A percentile compares a stretch with the other conserved stretches of the same genome.
These are phyloP conservation scores for Ricordea florida DNA, from an alignment of 92 coral and sea anemone species.

Conservation along the genomic window DNA sequence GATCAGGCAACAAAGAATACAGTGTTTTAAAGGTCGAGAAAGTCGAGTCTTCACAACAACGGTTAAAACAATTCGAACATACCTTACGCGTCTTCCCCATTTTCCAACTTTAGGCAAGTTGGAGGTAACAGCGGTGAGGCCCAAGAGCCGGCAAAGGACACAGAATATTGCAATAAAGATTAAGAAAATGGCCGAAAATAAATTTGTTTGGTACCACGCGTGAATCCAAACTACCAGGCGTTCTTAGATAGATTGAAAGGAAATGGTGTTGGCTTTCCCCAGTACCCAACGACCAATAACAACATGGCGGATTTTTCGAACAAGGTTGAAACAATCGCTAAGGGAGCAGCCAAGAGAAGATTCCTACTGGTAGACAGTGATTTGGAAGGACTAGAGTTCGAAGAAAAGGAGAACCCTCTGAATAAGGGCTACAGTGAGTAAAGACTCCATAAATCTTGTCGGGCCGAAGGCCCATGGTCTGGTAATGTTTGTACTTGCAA, in stretches of 20 bases:
- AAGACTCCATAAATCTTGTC: too few relatives aligned
- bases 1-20: too few relatives aligned
- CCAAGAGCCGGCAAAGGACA: too few relatives aligned
- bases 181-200: too few relatives aligned
- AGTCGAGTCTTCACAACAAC: too few relatives aligned
- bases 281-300: neutral
- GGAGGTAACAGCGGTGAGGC: too few relatives aligned
- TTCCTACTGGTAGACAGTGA: slow-evolving; percentile 76
- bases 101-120: too few relatives aligned
- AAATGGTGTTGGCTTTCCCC: neutral
- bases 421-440: slow-evolving; percentile 75
- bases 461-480: too few relatives aligned
- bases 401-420: slow-evolving; percentile 67
- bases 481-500: too few relatives aligned
- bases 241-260: neutral
- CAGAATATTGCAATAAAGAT: too few relatives aligned
- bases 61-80: neutral
- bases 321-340: slow-evolving; percentile 41
- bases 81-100: slow-evolving; percentile 63
- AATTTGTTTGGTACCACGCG: slow-evolving; percentile 14
- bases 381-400: slow-evolving; percentile 59
- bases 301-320: slow-evolving; percentile 34
- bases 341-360: slow-evolving; percentile 76
- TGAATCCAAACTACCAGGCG: slow-evolving; percentile 40
- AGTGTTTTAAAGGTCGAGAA: too few relatives aligned